These are phyloP conservation scores for Hydroisotoma schaefferi DNA, from an alignment of 2,888 invertebrate genomes.

Conservation along the genomic window DNA sequence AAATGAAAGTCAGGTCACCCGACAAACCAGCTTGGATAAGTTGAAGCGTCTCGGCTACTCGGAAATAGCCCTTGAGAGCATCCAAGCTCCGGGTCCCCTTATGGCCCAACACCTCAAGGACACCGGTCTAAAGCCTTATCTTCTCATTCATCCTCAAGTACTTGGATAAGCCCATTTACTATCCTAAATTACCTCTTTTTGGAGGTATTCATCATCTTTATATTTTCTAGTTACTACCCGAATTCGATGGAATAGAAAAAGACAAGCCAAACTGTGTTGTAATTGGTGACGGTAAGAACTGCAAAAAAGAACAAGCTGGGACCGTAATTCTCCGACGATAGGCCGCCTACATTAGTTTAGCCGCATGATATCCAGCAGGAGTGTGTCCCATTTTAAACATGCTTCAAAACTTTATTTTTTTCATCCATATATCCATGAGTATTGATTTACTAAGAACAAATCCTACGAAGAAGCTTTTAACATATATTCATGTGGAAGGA, in stretches of 20 bases:
- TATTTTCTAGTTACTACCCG: not conserved
- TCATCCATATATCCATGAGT: too few species aligned
- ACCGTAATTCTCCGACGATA: too few species aligned
- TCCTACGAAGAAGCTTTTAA: too few species aligned
- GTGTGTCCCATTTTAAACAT: too few species aligned
- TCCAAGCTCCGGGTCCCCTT: conserved; percentile 58
- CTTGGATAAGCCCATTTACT: conserved; percentile 6
- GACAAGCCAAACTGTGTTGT: conserved; percentile 59
- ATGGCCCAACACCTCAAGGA: conserved; percentile 52
- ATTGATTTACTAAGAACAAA: too few species aligned
- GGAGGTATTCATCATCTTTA: too few species aligned
- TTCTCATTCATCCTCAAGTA: conserved; percentile 54
- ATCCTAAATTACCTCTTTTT: not conserved
- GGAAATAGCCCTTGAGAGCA: conserved; percentile 51
- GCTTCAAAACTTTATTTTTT: too few species aligned
- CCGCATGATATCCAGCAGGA: too few species aligned
- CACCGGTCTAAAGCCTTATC: conserved; percentile 54
- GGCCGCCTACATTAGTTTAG: too few species aligned
- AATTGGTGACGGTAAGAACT: conserved; percentile 57
- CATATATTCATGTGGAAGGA: too few species aligned
- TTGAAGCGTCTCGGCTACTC: conserved; percentile 54
- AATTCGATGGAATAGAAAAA: not conserved
- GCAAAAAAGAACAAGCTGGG: too few species aligned
- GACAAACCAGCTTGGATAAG: conserved; percentile 52
- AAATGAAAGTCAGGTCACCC: conserved; percentile 57